phyloP scores from a whole-genome alignment of 2,797 vertebrate species.

The Echeneis naucrates region DNA sequence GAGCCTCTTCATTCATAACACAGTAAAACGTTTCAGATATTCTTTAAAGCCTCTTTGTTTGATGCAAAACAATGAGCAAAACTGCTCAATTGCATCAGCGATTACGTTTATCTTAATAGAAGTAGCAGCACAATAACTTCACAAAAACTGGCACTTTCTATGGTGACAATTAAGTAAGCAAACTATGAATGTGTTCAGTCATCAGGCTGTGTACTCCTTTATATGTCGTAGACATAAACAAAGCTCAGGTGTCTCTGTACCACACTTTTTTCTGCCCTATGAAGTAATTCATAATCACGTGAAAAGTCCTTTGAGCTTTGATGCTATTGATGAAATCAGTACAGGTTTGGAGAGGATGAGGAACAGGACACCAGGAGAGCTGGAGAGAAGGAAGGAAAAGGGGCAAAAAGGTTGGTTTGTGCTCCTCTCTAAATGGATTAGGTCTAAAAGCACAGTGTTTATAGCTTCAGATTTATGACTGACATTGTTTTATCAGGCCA shows the following conservation, averaged over 20 bases:
- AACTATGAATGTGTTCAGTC: not conserved
- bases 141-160: too few species aligned
- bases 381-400: conserved; percentile 26
- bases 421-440: conserved; percentile 57
- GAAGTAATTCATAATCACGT: not conserved
- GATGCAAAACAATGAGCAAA: not conserved
- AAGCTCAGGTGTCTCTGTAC: not conserved
- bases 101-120: not conserved
- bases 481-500: conserved; percentile 77
- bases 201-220: not conserved
- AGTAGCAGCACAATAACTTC: not conserved
- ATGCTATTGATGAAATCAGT: conserved; percentile 23
- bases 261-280: not conserved
- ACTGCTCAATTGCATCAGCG: not conserved
- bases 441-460: conserved; percentile 70
- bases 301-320: conserved; percentile 6
- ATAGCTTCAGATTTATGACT: conserved; percentile 68
- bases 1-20: not conserved
- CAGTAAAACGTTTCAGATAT: not conserved
- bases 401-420: conserved; percentile 40
- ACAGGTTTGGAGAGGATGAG: conserved; percentile 18
- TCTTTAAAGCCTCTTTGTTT: not conserved
- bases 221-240: not conserved
- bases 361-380: not conserved
- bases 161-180: not conserved